Base-by-base conservation (phyloP, 2,888 invertebrate species). In the Pyralis farinalis region DNA sequence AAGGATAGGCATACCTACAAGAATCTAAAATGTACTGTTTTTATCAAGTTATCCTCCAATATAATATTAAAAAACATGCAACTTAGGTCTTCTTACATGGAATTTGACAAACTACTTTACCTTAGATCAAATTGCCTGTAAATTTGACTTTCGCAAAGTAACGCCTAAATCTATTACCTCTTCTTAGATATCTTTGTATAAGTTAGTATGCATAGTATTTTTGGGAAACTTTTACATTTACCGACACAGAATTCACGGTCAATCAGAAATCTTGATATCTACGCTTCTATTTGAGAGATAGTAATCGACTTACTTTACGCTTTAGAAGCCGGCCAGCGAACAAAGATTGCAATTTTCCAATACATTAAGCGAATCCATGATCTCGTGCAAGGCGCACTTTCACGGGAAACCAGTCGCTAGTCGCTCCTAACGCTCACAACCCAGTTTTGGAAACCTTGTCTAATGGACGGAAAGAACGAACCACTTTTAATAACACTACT, bases 331-430 rank as follows among this genome's bases (percentile, higher is more conserved):
- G 33, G 21, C 37, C 37, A 12, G 16, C 32, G 9, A 33, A 39
- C 47, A 32, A 40, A 48, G 44, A 27, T 43, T 46, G 30, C 40
- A 51, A 55, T 55, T 57, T 55, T 50, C 49, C 47, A 50, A 53
- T 49, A 45, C 51, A 56, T 56, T 55, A 52, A 50, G 43, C 47
- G 45, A 46, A 45, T 50, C 50, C 47, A 49, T 52, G 53, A 55
- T 49, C 39, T 42, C 37, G 38, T 44, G 35, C 25, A 25, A 22
- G 36, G 41, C 44, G 38, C 51, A 63, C 64, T 72, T 71, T 73
- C 70, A 63, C 65, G 67, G 66, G 66, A 72, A 72, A 58, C 62
- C 31, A 34, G 10, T 51, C 42, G 55, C 32, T 32, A 34, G 10
- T 51, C 42, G 55, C 32, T 32, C 9, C 22, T 16, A 16, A 16